Evolutionary conservation across 1,140 invertebrate species (phyloP), one percentile per base, ranked within the genome.

Genomic region (Drosophila elegans): DNA sequence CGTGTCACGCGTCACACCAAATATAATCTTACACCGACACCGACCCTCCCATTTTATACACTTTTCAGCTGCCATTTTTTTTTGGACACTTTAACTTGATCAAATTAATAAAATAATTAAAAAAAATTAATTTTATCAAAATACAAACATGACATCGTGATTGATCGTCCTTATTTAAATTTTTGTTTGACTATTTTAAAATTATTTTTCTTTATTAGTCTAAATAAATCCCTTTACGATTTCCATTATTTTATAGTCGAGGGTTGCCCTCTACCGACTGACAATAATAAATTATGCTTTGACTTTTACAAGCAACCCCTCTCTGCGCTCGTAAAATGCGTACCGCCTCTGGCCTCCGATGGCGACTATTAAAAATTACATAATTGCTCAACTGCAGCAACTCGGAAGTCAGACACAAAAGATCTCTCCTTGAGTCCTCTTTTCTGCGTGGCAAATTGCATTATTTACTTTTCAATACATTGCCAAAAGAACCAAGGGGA

Each of bases 361-460:
- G 55, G 32, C 60, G 83, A 74, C 82, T 82, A 86, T 85, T 85
- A 86, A 85, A 85, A 86, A 85, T 85, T 82, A 85, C 82, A 86
- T 78, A 85, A 85, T 85, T 85, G 82, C 78, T 85, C 61, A 86
- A 75, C 64, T 85, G 82, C 81, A 78, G 68, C 81, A 44, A 71
- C 36, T n/a, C 66, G 46, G 49, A 53, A 77, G 46, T 39, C 60
- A 63, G 44, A 61, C 72, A 45, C 64, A 68, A 84, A 83, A 60
- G 61, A 68, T 63, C 60, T 61, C 59, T 63, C 34, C 41, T 61
- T 66, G 59, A 21, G 46, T 54, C 44, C 51, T 29, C 29, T 46
- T 39, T 49, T 44, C 45, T 77, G 63, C 74, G 78, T 85, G 62
- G 57, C 82, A 78, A 85, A 85, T 85, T 88, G 82, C 82, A 86